phyloP scores from a whole-genome alignment of 2,888 invertebrate genomes.

The Eristalis tenax region DNA sequence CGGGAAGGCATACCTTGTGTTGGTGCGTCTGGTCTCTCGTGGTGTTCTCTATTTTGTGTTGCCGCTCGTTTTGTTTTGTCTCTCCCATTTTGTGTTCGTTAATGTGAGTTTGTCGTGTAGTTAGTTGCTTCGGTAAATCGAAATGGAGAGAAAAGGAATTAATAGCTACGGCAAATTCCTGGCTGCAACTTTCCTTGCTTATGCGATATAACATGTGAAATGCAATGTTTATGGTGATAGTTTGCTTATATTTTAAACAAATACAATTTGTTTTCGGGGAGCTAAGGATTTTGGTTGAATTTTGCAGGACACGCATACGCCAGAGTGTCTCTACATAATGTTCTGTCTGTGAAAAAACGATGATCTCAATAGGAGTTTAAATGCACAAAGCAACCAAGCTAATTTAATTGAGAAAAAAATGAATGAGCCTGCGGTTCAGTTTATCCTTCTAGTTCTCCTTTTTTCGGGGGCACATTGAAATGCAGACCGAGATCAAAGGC shows the following conservation, averaged over 20 bases:
- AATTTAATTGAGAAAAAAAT: no score
- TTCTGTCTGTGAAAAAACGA: no score
- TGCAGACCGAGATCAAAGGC: no score
- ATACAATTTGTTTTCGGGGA: neutral
- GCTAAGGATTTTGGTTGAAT: neutral
- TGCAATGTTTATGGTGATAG: neutral
- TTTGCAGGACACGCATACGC: neutral
- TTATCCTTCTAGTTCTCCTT: no score
- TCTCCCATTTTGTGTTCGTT: conserved; percentile 46
- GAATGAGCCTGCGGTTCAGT: no score
- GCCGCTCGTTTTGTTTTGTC: conserved; percentile 43
- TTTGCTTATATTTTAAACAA: neutral
- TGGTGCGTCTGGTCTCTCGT: conserved; percentile 27
- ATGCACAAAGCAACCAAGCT: no score
- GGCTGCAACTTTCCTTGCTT: conserved; percentile 41
- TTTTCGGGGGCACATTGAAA: no score
- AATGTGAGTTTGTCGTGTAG: conserved; percentile 63
- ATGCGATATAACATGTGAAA: neutral
- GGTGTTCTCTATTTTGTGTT: conserved; percentile 14
- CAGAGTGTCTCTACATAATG: neutral
- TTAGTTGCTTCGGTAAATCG: conserved; percentile 35
- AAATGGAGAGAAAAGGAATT: conserved; percentile 61
- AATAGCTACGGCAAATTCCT: conserved; percentile 55
- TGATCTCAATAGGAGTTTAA: neutral
- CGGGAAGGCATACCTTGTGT: neutral